Evolutionary conservation across 92 coral and sea anemone genomes (phyloP), one percentile per base, ranked within the genome.

Genomic region (Desmophyllum pertusum): DNA sequence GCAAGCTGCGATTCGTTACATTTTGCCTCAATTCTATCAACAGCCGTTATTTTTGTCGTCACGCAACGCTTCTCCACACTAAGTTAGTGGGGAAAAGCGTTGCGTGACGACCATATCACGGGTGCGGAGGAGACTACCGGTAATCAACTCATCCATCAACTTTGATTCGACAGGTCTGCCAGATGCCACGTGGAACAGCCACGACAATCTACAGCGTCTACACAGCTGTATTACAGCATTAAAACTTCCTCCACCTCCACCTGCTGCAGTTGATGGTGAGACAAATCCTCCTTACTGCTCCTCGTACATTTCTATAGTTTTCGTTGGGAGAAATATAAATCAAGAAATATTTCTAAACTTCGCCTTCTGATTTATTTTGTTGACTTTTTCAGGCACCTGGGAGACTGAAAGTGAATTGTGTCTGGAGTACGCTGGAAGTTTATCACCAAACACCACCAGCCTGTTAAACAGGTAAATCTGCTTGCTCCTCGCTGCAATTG

Each of bases 191-290:
- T 96, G 99, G 99, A 96, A 94, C 89, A 76, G 90, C n/a, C 81
- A 89, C 27, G 92, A 81, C 45, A 89, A 72, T 46, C 86, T 96
- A 18, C 87, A 89, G 59, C 71, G 79, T 7, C 80, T 92, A 29
- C 73, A 86, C 23, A 91, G 84, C 50, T 74, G 52, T 29, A 65
- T 96, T 64, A 77, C 89, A 83, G 81, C 86, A 0, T 89, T 92
- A 39, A 79, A 89, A 62, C 92, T 96, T 41, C 98, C 98, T 30
- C 76, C 79, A 27, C 90, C 95, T 9, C 98, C 94, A n/a, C 91
- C 94, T 14, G 87, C 95, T 55, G 99, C 99, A 27, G 90, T 78
- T 59, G 95, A 94, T 77, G 99, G 99, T 96, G 73, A 86, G 98
- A 55, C 0, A 33, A 3, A 21, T 48, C 31, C 38, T 53, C 70